Evolutionary conservation across 1,140 invertebrate genomes (phyloP), one percentile per base, ranked within the genome.

Genomic region (Protaetia brevitarsis): DNA sequence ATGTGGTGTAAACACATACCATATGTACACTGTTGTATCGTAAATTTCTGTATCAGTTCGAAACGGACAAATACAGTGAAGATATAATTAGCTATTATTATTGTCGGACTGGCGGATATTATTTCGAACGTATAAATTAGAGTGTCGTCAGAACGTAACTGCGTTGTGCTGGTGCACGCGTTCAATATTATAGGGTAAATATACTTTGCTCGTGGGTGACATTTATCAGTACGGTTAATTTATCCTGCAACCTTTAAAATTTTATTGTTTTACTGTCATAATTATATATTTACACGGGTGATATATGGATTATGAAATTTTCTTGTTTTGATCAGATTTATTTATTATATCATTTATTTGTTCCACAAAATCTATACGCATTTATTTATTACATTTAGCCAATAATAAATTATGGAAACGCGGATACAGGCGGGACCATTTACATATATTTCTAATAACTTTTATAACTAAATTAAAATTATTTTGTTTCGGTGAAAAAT

Each of bases 231-330:
- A 19, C 21, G 59, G 29, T 34, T 62, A 62, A 62, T 62, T 62
- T 62, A 62, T 36, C 59, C 59, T 30, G 31, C 59, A 62, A 36
- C 59, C 59, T 62, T 62, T 62, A 62, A 62, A 62, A 62, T 62
- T 62, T 62, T 62, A 62, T 62, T 62, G 59, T 62, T 62, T 62
- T 62, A 36, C 59, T 62, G 59, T 62, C 59, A 62, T 62, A 62
- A 62, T 62, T 62, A 62, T 62, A 62, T 62, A 62, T 62, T 62
- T 62, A 62, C 37, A 31, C n/a, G 11, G 59, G 59, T 62, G 59
- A 62, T 62, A 62, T 62, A 62, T 62, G 29, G 59, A 34, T 36
- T 31, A 36, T 36, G 59, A 36, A 62, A 62, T 62, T 62, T 62
- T 62, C 59, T 62, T 29, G 34, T 62, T 62, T 62, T 31, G 59